A percentile compares a stretch with the other conserved stretches of the same genome.
Evolutionary conservation across 1,140 invertebrate genomes (phyloP).

Genomic region (Sitobion miscanthi): DNA sequence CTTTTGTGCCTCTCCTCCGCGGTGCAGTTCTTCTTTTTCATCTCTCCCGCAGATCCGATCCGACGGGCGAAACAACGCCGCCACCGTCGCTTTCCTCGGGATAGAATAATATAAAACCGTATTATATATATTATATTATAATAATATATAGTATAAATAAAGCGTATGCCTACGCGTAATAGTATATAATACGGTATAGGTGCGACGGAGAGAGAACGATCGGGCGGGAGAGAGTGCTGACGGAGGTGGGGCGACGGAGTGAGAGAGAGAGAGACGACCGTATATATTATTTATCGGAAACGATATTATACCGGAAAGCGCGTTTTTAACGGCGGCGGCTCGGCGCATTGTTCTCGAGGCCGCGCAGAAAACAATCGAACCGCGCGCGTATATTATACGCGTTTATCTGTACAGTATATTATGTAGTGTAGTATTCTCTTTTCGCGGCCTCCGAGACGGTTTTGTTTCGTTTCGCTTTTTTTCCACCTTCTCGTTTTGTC

Average conservation of each 20-base stretch:
- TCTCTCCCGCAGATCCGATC: neutral
- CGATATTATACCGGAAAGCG: conserved; percentile 13
- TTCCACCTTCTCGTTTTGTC: neutral
- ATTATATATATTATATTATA: neutral
- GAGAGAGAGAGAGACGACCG: neutral
- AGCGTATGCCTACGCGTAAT: neutral
- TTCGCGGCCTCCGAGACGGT: neutral
- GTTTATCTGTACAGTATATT: neutral
- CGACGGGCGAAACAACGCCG: neutral
- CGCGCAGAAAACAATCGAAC: conserved; percentile 27
- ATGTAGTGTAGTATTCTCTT: neutral
- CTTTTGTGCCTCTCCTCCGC: neutral
- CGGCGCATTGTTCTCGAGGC: conserved; percentile 16
- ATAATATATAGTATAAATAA: neutral
- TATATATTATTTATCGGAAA: conserved; percentile 33
- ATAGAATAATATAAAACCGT: conserved; percentile 12
- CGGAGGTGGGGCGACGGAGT: too few species aligned
- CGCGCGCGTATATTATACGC: neutral
- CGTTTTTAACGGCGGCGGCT: conserved; percentile 6
- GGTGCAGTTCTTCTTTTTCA: neutral
- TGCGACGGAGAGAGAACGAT: neutral
- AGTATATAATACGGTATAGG: neutral
- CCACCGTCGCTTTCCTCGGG: neutral
- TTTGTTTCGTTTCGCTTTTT: neutral
- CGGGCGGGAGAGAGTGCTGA: too few species aligned